Conservation (phyloP, 2,113 vertebrate genomes). For the Grammomys dolichurus region DNA sequence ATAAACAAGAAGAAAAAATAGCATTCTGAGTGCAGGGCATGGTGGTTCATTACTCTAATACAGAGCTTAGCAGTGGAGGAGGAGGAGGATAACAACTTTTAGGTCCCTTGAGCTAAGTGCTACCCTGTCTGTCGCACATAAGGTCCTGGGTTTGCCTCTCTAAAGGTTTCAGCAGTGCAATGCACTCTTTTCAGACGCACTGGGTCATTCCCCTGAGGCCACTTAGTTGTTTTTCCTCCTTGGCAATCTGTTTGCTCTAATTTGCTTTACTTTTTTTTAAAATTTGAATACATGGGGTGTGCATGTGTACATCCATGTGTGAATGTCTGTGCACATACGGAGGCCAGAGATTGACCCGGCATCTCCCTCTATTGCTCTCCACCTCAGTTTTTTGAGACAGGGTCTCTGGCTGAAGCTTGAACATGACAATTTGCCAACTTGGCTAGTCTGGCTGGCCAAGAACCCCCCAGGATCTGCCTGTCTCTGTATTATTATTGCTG, state of each 20-base stretch:
- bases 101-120: not conserved
- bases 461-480: not conserved
- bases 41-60: not conserved
- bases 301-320: not conserved
- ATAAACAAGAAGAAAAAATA: not conserved
- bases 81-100: not conserved
- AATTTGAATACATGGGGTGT: not conserved
- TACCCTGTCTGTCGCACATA: not conserved
- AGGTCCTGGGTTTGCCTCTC: no score
- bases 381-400: not conserved
- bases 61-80: not conserved
- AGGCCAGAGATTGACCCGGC: not conserved
- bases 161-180: not conserved
- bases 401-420: not conserved
- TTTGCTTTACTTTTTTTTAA: not conserved
- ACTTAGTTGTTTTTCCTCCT: not conserved
- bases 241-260: not conserved
- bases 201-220: not conserved
- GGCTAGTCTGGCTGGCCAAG: not conserved
- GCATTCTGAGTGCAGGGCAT: not conserved
- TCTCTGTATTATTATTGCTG: not conserved
- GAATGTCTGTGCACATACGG: not conserved
- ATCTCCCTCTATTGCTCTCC: not conserved
- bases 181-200: not conserved
- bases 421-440: not conserved